Conservation (phyloP, 2,113 vertebrate genomes). For the Macrotis lagotis region DNA sequence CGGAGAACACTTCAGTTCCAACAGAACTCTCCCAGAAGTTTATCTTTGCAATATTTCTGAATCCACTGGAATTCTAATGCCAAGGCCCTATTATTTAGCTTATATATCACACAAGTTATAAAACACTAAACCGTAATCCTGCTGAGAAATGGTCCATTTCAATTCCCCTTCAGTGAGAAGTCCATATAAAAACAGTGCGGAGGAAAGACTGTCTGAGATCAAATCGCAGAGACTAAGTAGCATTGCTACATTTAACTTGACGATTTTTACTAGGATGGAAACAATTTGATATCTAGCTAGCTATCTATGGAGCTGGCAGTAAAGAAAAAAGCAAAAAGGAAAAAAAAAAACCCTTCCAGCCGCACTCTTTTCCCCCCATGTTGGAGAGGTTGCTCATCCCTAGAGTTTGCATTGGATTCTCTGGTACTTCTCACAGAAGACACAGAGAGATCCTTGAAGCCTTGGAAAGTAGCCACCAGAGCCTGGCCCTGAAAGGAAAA, state of each 20-base stretch:
- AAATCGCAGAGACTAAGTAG: neutral
- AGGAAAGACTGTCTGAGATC: neutral
- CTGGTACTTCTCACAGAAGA: neutral
- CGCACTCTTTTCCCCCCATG: neutral
- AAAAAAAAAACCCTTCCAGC: no score
- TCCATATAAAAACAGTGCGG: constrained; percentile 19
- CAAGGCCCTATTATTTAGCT: constrained; percentile 48
- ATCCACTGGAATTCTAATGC: constrained; percentile 14
- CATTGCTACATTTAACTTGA: neutral
- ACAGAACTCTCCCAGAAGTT: constrained; percentile 72
- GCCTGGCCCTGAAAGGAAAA: neutral
- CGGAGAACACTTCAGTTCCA: constrained; percentile 66
- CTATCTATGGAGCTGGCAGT: neutral
- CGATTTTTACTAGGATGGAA: neutral
- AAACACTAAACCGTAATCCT: constrained; percentile 15
- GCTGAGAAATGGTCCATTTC: constrained; percentile 54
- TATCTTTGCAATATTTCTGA: constrained; percentile 59
- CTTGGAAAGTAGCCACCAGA: neutral
- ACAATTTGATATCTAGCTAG: neutral
- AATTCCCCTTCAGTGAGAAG: neutral
- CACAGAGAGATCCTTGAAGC: neutral
- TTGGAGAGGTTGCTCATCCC: rapidly evolving
- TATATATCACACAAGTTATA: constrained; percentile 6
- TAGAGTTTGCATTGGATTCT: rapidly evolving
- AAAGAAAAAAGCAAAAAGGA: neutral